Evolutionary conservation across 2,888 invertebrate genomes (phyloP).

Genomic region (Archaeoteleia sp.): DNA sequence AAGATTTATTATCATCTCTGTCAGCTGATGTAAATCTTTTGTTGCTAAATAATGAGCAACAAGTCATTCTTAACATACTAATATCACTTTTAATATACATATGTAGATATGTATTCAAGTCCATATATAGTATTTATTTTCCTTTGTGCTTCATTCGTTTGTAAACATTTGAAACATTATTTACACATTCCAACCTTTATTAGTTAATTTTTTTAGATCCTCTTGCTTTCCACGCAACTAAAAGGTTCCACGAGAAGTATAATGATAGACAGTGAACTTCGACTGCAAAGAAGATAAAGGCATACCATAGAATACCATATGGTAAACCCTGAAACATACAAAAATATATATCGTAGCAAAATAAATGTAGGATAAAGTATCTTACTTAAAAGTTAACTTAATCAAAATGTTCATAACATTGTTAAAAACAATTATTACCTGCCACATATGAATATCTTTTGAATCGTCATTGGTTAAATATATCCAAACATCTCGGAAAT

Average conservation of each 20-base stretch:
- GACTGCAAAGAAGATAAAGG: conserved; percentile 88
- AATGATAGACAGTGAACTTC: conserved; percentile 93
- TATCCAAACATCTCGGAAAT: conserved; percentile 88
- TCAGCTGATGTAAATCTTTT: no score
- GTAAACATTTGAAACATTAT: conserved; percentile 36
- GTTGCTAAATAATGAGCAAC: no score
- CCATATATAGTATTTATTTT: conserved; percentile 37
- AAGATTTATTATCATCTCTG: no score
- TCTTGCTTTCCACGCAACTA: conserved; percentile 88
- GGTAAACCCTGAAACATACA: conserved; percentile 85
- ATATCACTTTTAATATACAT: conserved; percentile 31
- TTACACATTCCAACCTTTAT: conserved; percentile 53
- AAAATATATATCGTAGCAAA: conserved; percentile 25
- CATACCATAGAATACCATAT: conserved; percentile 94
- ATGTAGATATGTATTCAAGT: conserved; percentile 30
- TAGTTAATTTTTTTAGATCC: conserved; percentile 84
- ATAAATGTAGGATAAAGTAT: no score
- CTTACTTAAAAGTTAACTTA: no score
- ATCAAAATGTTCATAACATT: no score
- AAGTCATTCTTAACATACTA: conserved; percentile 28
- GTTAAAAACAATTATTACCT: conserved; percentile 77
- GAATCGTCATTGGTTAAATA: conserved; percentile 84
- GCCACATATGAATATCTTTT: conserved; percentile 86
- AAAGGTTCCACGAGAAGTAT: conserved; percentile 88
- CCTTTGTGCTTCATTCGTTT: conserved; percentile 23